Base-by-base conservation (phyloP, 2,113 vertebrate species). In the Dicaeum eximium region DNA sequence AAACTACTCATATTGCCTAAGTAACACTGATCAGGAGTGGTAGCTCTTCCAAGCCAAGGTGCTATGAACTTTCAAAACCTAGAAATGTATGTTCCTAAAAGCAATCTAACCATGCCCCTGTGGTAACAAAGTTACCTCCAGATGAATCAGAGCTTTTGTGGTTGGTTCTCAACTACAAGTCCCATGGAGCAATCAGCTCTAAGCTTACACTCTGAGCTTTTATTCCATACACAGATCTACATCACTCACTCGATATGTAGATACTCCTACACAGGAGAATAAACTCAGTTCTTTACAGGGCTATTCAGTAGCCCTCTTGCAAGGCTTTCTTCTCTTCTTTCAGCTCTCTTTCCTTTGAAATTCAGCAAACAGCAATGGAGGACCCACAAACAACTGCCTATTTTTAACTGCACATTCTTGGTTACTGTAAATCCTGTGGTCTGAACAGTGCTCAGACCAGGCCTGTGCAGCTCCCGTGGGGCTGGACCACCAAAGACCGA, bases 61-160 rank as follows among this genome's bases (percentile, higher is more conserved):
- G 27, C 12, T 23, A 27, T 5, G 72, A 74, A 73, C 81, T 61
- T 66, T 74, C 45, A 83, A 86, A 86, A 67, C 44, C 64, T 71
- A 70, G 67, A 72, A 96, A 92, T 35, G 45, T 62, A 73, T 85
- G 60, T 7, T 78, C 60, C 42, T 83, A 64, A 93, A 69, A 82
- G 42, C 47, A 69, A 86, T 18, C 42, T 57, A 73, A 62, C 33
- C 42, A 20, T 58, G 56, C 22, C 37, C 22, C 35, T 62, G 14
- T 37, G 54, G 51, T 62, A 88, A 38, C 33, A 80, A 65, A 80
- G 87, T 62, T 73, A 56, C 64, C 82, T 74, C 60, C 80, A 80
- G 58, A 51, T 96, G 86, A 94, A 90, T 94, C 86, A 90, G 42
- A 93, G 62, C 71, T 80, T 14, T 67, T 73, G 60, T 44, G 24